Evolutionary conservation across 2,113 vertebrate genomes (phyloP).

Genomic region (Dicerorhinus sumatrensis): DNA sequence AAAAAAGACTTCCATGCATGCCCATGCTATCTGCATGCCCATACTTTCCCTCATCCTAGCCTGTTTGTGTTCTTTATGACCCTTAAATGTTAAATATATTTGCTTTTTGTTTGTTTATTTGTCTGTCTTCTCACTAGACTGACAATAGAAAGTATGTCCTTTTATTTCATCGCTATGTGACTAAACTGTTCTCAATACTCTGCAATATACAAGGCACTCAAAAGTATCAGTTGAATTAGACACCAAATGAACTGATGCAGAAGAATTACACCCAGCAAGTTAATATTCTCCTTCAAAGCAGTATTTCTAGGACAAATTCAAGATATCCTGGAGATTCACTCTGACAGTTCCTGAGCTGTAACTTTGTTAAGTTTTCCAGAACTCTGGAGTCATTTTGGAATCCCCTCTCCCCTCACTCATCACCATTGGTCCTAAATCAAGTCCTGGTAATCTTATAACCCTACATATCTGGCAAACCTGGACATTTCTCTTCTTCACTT

Average conservation of each 20-base stretch:
- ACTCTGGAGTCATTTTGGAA: neutral
- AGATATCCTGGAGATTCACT: neutral
- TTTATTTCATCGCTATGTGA: neutral
- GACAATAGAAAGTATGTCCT: neutral
- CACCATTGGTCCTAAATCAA: neutral
- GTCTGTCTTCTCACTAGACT: neutral
- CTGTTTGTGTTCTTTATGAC: neutral
- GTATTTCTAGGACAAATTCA: neutral
- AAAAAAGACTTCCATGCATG: neutral
- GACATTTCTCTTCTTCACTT: neutral
- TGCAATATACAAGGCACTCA: neutral
- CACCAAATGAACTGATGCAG: neutral
- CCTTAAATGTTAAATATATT: neutral
- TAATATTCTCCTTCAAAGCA: neutral
- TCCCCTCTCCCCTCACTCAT: neutral
- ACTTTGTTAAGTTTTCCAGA: neutral
- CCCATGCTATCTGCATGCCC: neutral
- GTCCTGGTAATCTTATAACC: neutral
- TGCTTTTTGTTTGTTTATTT: neutral
- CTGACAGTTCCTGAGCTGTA: neutral
- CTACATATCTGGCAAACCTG: neutral
- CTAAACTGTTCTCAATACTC: neutral
- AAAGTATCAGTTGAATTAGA: neutral
- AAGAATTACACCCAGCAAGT: neutral
- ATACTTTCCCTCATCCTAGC: neutral